These are phyloP conservation scores for Sylvilagus floridanus DNA, from an alignment of 2,797 vertebrate genomes.

Conservation along the genomic window DNA sequence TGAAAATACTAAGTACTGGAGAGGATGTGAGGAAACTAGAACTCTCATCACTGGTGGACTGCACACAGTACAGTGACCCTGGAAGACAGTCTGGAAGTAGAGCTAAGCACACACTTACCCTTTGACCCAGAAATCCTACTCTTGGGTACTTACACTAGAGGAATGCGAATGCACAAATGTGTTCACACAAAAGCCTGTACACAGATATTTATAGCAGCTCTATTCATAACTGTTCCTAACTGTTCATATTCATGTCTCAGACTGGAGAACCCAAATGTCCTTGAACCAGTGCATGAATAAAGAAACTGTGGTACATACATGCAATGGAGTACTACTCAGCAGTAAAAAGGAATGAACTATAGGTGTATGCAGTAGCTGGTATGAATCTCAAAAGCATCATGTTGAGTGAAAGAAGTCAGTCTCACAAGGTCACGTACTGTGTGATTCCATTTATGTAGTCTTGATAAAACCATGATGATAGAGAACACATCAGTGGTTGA, in stretches of 20 bases:
- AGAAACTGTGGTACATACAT: no score
- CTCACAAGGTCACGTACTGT: no score
- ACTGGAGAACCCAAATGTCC: neutral
- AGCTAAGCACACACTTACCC: neutral
- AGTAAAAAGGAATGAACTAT: no score
- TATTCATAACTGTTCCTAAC: neutral
- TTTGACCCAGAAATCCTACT: slow-evolving; percentile 19
- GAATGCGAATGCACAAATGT: neutral
- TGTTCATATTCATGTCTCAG: neutral
- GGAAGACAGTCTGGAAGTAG: neutral
- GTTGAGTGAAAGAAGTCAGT: no score
- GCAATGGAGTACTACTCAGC: no score
- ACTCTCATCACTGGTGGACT: neutral
- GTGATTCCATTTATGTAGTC: neutral
- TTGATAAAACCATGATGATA: slow-evolving; percentile 28
- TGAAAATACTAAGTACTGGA: slow-evolving; percentile 2
- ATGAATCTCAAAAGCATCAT: no score
- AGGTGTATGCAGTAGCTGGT: no score
- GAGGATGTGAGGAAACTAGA: neutral
- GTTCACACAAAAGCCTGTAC: slow-evolving; percentile 1
- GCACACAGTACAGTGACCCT: neutral
- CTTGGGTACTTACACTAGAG: slow-evolving; percentile 6
- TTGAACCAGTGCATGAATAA: neutral
- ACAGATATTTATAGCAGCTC: slow-evolving; percentile 14
- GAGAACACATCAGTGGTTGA: neutral